Percentiles rank a stretch among this genome's conserved stretches.
Evolutionary conservation across 2,888 invertebrate genomes (phyloP).

Genomic region (Dastarcus helophoroides): DNA sequence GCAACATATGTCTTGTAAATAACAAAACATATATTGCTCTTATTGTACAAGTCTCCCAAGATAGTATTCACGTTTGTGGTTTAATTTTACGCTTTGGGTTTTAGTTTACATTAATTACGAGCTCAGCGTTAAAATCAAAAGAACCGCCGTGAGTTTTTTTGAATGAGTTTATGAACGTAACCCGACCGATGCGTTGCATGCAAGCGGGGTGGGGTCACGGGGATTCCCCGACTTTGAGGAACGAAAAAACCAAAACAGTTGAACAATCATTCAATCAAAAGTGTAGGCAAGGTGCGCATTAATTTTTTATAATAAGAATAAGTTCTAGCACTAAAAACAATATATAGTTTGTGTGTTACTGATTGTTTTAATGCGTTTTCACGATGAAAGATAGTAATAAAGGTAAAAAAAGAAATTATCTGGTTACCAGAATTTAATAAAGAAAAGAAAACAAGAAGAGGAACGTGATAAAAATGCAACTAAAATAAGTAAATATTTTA

Average conservation of each 20-base stretch:
- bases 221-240: constrained; percentile 10
- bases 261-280: constrained; percentile 6
- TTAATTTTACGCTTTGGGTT: too few species aligned
- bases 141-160: not conserved
- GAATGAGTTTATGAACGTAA: not conserved
- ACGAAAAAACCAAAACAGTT: constrained; percentile 6
- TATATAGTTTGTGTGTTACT: constrained; percentile 8
- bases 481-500: constrained; percentile 11
- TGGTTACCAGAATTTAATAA: constrained; percentile 10
- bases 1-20: too few species aligned
- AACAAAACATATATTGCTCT: too few species aligned
- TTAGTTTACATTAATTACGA: too few species aligned
- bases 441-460: constrained; percentile 12
- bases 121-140: not conserved
- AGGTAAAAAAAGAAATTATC: constrained; percentile 9
- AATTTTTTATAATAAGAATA: not conserved
- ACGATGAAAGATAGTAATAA: constrained; percentile 9
- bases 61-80: too few species aligned
- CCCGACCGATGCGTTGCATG: constrained; percentile 3
- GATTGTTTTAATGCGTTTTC: constrained; percentile 10
- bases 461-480: constrained; percentile 11
- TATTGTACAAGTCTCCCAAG: too few species aligned
- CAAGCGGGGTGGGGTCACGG: constrained; percentile 6
- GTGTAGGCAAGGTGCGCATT: constrained; percentile 1
- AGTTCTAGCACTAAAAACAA: constrained; percentile 5